These are phyloP conservation scores for Drosophila prosaltans DNA, from an alignment of 1,140 invertebrate species.

Conservation along the genomic window DNA sequence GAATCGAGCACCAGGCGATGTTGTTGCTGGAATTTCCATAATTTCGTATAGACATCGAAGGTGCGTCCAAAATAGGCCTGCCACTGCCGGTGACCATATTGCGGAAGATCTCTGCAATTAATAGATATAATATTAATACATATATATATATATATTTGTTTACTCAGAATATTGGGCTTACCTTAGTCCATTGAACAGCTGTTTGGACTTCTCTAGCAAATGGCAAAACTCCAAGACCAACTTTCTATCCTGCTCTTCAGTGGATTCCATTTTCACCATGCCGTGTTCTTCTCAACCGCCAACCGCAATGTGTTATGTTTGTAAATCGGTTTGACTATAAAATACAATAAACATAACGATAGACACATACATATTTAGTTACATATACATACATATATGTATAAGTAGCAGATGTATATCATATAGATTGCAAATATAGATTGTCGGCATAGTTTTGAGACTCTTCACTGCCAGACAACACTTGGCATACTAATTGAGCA, in stretches of 20 bases:
- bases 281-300: slow-evolving; percentile 76
- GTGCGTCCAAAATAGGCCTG: slow-evolving; percentile 98
- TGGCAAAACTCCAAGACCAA: slow-evolving; percentile 98
- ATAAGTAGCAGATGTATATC: not conserved
- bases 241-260: slow-evolving; percentile 95
- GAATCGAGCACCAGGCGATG: slow-evolving; percentile 95
- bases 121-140: not conserved
- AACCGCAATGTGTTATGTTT: slow-evolving; percentile 78
- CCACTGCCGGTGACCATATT: slow-evolving; percentile 99
- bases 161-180: slow-evolving; percentile 65
- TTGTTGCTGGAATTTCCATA: slow-evolving; percentile 99
- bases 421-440: not conserved
- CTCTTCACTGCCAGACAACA: slow-evolving; percentile 13
- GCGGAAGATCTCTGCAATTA: slow-evolving; percentile 92
- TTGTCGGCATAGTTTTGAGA: not conserved
- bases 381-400: not conserved
- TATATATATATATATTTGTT: too few relatives aligned
- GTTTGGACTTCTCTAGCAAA: slow-evolving; percentile 98
- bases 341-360: not conserved
- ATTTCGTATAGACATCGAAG: slow-evolving; percentile 98
- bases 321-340: slow-evolving; percentile 63
- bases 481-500: slow-evolving; percentile 33
- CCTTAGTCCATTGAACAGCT: slow-evolving; percentile 98
- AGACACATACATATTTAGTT: not conserved
- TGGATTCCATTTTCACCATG: slow-evolving; percentile 87